Evolutionary conservation across 2,888 invertebrate species (phyloP).

Genomic region (Gnatocerus cornutus): DNA sequence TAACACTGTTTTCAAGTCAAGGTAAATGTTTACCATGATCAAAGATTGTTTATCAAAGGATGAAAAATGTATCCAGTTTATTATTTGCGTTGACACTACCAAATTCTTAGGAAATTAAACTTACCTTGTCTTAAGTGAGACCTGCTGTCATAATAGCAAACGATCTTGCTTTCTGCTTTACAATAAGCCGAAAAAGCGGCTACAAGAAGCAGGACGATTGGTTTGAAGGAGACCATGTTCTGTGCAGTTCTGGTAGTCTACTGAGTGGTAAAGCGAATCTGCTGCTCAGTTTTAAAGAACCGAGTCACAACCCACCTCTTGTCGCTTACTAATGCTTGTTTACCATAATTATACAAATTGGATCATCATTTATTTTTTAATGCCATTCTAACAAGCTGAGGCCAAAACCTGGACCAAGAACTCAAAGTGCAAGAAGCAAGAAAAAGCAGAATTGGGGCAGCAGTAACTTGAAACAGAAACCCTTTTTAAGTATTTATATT

Average conservation of each 20-base stretch:
- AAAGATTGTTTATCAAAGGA: neutral
- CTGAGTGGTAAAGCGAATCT: conserved; percentile 24
- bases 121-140: conserved; percentile 82
- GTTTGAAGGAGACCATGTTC: conserved; percentile 34
- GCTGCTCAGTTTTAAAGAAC: conserved; percentile 29
- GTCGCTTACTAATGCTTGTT: conserved; percentile 31
- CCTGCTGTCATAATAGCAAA: conserved; percentile 83
- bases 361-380: too few relatives aligned
- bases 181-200: conserved; percentile 53
- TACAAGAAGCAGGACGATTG: conserved; percentile 48
- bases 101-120: conserved; percentile 51
- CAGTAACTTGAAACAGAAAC: too few relatives aligned
- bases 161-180: conserved; percentile 74
- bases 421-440: too few relatives aligned
- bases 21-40: conserved; percentile 17
- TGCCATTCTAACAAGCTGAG: too few relatives aligned
- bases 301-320: conserved; percentile 19
- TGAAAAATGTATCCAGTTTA: conserved; percentile 2
- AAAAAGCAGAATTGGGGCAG: too few relatives aligned
- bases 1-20: conserved; percentile 29
- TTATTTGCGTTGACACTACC: neutral
- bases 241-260: conserved; percentile 18
- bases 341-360: conserved; percentile 26
- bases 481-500: too few relatives aligned
- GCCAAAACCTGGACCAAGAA: too few relatives aligned